phyloP scores from a whole-genome alignment of 53 echinoderm and acorn worm genomes.

The Echinometra lucunter region DNA sequence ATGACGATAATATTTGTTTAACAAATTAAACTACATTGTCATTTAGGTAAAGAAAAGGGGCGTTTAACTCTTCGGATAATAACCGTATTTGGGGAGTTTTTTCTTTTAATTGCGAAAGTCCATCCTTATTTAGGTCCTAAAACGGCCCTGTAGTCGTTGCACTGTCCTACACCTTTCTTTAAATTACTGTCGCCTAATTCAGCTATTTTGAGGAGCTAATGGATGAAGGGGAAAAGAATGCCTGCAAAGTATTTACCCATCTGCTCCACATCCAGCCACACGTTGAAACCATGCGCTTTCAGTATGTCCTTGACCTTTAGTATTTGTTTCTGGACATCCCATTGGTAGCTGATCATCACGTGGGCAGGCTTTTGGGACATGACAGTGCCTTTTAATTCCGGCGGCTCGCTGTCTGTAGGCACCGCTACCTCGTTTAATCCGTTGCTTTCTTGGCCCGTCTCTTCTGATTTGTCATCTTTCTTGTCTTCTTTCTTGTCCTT shows the following conservation, averaged over 20 bases:
- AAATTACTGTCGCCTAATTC: too few species aligned
- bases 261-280: slow-evolving; percentile 87
- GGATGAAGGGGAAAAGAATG: not conserved
- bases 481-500: not conserved
- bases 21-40: too few species aligned
- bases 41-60: too few species aligned
- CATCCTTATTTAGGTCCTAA: too few species aligned
- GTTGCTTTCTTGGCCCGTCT: not conserved
- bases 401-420: not conserved
- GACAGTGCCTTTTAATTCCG: not conserved
- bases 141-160: too few species aligned
- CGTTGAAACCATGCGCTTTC: slow-evolving; percentile 76
- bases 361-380: slow-evolving; percentile 39
- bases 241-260: slow-evolving; percentile 72
- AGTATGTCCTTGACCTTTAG: slow-evolving; percentile 73
- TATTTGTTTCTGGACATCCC: slow-evolving; percentile 84
- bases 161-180: too few species aligned
- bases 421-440: not conserved
- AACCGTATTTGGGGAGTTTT: too few species aligned
- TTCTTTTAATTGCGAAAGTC: too few species aligned
- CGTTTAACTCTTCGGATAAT: too few species aligned
- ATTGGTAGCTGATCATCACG: slow-evolving; percentile 94
- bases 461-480: not conserved
- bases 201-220: not conserved
- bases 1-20: too few species aligned